Conservation (phyloP, 2,888 invertebrate species). For the Parnassius mnemosyne region DNA sequence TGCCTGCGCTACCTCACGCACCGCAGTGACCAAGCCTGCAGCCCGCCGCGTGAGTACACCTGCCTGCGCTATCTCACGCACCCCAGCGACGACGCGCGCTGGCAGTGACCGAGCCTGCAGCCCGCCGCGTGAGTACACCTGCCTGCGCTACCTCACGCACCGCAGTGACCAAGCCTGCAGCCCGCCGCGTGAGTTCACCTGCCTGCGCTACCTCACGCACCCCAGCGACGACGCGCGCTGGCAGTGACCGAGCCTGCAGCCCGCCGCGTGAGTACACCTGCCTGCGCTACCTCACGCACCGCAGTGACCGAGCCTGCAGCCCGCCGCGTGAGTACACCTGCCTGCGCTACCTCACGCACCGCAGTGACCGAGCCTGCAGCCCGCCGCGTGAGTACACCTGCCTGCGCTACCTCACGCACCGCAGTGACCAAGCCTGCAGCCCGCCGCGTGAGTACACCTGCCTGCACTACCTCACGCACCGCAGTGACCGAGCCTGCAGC, state of each 20-base stretch:
- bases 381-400: too few species aligned
- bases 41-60: background rate
- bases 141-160: conserved; percentile 66
- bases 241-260: conserved; percentile 31
- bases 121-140: background rate
- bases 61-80: conserved; percentile 57
- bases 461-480: background rate
- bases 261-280: background rate
- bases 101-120: conserved; percentile 33
- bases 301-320: conserved; percentile 20
- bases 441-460: background rate
- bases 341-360: conserved; percentile 60
- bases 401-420: too few species aligned
- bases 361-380: conserved; percentile 57
- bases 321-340: background rate
- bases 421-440: conserved; percentile 31
- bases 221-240: conserved; percentile 58
- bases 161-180: conserved; percentile 21
- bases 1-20: conserved; percentile 64
- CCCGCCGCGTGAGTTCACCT: background rate
- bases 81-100: conserved; percentile 58
- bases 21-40: conserved; percentile 27
- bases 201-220: conserved; percentile 58
- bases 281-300: conserved; percentile 66
- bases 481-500: too few species aligned